Evolutionary conservation across 2,113 vertebrate species (phyloP), one percentile per base, ranked within the genome.

Genomic region (Columba janthina): DNA sequence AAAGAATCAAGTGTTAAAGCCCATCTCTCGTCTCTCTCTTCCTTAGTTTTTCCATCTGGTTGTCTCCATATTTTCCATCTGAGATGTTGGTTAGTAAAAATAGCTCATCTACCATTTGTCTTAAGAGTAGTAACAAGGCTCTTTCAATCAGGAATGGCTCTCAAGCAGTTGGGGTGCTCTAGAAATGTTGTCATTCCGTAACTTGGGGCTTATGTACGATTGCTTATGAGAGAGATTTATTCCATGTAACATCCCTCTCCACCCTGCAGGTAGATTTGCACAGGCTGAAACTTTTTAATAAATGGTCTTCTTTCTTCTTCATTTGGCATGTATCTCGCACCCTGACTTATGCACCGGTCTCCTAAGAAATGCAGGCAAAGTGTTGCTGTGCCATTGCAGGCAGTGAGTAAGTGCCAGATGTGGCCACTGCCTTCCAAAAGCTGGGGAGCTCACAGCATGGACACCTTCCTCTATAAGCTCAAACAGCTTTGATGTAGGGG

Each of bases 341-440:
- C 42, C 34, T 6, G 7, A 73, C 48, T 26, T 54, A 38, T 34
- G n/a, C 32, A 53, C 28, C 42, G 42, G n/a, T 11, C 44, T 93
- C 66, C n/a, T 10, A 24, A 65, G 69, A 73, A 48, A 46, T 8
- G 71, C 34, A 15, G n/a, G 58, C 6, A 2, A 56, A 72, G 44
- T 0, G 0, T 18, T 77, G 86, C 50, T 51, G 50, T 48, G 67
- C n/a, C 42, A 11, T 58, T 58, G 40, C 29, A 4, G 38, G 51
- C 2, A 0, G 31, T 0, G 2, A 22, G 12, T n/a, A 19, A 0
- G 0, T 44, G 48, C 48, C 51, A 29, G 56, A 5, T 0, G 2
- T 46, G 50, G 48, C n/a, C 2, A 18, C 75, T 69, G 58, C 88
- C 61, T 50, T 48, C 85, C 36, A 26, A 4, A 2, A 25, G 50